Evolutionary conservation across 2,888 invertebrate species (phyloP).

Genomic region (Ecdyonurus torrentis): DNA sequence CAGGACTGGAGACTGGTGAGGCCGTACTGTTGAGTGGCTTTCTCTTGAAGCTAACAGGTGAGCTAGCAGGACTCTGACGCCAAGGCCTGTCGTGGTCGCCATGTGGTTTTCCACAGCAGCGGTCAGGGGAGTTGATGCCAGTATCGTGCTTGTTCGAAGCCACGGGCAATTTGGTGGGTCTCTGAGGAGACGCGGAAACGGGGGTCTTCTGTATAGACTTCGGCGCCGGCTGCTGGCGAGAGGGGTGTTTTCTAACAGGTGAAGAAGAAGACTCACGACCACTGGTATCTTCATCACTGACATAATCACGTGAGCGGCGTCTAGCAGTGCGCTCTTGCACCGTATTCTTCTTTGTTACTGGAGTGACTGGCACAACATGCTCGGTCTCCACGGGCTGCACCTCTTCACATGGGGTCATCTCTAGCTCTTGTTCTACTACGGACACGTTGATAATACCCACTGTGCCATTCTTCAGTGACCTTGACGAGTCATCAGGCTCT

Average conservation of each 20-base stretch:
- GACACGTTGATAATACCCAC: not conserved
- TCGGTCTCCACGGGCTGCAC: not conserved
- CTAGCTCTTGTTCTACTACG: not conserved
- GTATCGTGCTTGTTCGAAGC: not conserved
- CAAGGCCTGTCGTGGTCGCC: constrained; percentile 4
- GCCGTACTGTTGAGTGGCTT: not conserved
- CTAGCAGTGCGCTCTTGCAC: not conserved
- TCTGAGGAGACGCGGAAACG: not conserved
- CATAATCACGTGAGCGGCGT: not conserved
- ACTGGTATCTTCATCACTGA: not conserved
- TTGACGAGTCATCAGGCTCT: not conserved
- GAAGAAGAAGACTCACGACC: not conserved
- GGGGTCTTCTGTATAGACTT: not conserved
- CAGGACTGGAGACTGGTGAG: not conserved
- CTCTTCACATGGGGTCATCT: not conserved
- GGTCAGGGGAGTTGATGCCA: not conserved
- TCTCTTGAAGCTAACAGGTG: not conserved
- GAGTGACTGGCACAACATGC: not conserved
- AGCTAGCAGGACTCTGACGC: constrained; percentile 3
- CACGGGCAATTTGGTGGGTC: constrained; percentile 1
- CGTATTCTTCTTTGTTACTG: not conserved
- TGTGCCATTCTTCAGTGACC: not conserved
- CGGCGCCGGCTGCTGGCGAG: not conserved
- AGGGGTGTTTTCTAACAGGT: not conserved
- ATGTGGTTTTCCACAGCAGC: not conserved